These are phyloP conservation scores for Poecilia latipinna DNA, from an alignment of 2,113 vertebrate genomes.

Conservation along the genomic window DNA sequence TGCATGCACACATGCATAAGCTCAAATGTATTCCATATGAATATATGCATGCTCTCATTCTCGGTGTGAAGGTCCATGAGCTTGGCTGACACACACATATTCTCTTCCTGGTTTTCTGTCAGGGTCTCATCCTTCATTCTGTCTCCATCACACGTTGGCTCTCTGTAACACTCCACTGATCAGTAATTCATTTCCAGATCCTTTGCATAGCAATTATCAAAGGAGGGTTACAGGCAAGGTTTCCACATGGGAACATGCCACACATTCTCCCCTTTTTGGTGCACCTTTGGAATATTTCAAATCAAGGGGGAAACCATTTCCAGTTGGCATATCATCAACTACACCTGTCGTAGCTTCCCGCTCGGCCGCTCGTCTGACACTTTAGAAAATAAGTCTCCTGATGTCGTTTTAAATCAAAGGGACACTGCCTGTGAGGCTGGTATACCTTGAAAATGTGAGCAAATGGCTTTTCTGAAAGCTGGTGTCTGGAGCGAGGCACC, in stretches of 20 bases:
- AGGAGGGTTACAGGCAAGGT: conserved; percentile 81
- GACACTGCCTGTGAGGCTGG: conserved; percentile 56
- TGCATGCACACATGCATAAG: background rate
- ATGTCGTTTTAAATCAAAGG: conserved; percentile 75
- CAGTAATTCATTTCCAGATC: conserved; percentile 86
- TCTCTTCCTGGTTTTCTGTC: conserved; percentile 53
- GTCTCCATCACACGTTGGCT: conserved; percentile 80
- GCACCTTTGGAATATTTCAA: conserved; percentile 69
- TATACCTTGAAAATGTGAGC: conserved; percentile 61
- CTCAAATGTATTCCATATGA: conserved; percentile 11
- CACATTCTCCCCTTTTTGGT: conserved; percentile 65
- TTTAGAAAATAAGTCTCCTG: conserved; percentile 75
- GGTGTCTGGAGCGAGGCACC: conserved; percentile 39
- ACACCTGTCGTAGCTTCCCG: conserved; percentile 72
- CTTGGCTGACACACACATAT: conserved; percentile 36
- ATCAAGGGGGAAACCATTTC: conserved; percentile 73
- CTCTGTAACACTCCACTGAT: conserved; percentile 86
- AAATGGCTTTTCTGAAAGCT: conserved; percentile 66
- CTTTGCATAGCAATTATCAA: conserved; percentile 87
- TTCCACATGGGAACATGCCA: conserved; percentile 61
- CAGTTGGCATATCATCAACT: conserved; percentile 76
- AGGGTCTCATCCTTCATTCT: conserved; percentile 77
- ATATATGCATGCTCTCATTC: conserved; percentile 2
- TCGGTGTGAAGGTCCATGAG: conserved; percentile 11
- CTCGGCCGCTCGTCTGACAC: conserved; percentile 70